These are phyloP conservation scores for Butorides virescens DNA, from an alignment of 2,113 vertebrate genomes.

Conservation along the genomic window DNA sequence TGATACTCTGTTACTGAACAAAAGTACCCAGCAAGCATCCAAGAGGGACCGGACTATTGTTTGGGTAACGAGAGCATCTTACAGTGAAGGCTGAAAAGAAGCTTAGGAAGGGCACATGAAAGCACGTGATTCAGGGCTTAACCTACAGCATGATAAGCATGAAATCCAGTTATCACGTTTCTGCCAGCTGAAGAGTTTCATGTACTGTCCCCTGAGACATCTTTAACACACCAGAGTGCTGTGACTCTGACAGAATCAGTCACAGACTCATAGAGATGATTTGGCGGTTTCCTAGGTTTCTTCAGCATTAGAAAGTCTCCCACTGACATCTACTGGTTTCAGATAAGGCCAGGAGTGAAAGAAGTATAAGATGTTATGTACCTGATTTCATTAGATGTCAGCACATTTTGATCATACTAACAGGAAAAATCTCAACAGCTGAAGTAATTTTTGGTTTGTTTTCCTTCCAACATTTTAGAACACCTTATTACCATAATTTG, in stretches of 20 bases:
- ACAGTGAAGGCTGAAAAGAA: not conserved
- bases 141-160: not conserved
- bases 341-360: not conserved
- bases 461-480: not conserved
- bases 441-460: not conserved
- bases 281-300: not conserved
- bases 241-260: not conserved
- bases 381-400: not conserved
- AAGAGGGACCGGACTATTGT: not conserved
- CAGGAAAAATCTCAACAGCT: not conserved
- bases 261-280: not conserved
- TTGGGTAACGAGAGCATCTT: not conserved
- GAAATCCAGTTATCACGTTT: not conserved
- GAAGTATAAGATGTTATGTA: not conserved
- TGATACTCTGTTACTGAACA: not conserved
- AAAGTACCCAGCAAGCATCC: not conserved
- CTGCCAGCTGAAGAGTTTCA: not conserved
- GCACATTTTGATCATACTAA: not conserved
- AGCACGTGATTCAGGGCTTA: not conserved
- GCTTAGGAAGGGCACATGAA: not conserved
- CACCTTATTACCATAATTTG: not conserved
- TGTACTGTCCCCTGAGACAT: not conserved
- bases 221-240: not conserved
- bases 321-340: conserved; percentile 25
- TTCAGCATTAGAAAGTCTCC: not conserved